Evolutionary conservation across 1,140 invertebrate species (phyloP), one percentile per base, ranked within the genome.

Genomic region (Zaprionus vittiger): DNA sequence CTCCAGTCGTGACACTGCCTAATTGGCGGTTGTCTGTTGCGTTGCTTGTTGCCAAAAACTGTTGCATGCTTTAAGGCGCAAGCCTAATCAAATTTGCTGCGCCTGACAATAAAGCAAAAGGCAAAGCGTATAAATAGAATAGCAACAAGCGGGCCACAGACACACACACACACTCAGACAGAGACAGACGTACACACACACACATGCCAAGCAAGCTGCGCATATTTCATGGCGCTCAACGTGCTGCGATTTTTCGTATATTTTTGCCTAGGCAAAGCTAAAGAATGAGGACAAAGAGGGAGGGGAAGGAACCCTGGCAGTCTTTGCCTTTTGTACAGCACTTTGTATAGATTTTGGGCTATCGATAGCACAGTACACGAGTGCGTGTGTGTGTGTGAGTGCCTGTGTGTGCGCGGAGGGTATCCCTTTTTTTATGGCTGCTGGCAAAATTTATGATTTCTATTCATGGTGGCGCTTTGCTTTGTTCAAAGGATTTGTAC

Each of bases 401-500:
- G 55, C 9, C 28, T 34, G 55, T 34, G 4, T 34, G 55, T 34
- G 55, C n/a, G 17, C 15, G 26, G 15, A 34, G 22, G 63, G 72
- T 76, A 61, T 78, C 63, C 44, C 61, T 61, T 72, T 83, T 83
- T 89, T 90, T 89, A 89, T 89, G 85, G 81, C 85, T 89, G 73
- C 81, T 85, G 81, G 84, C 85, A 82, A 90, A 85, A 89, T 90
- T 90, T 89, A 89, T 89, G 84, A 84, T 84, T 89, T 84, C 85
- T 74, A 83, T 76, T 79, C 81, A 84, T 77, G 62, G 31, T 56
- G n/a, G 15, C 38, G 59, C 52, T 69, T 52, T 61, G 63, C 78
- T 83, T 85, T 87, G 83, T 85, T 80, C 76, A 78, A 89, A 83
- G 85, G 85, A 89, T 90, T 87, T 73, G 64, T 89, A 69, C 82